Conservation (phyloP, 2,797 vertebrate genomes). For the Chaetodon trifasciatus region DNA sequence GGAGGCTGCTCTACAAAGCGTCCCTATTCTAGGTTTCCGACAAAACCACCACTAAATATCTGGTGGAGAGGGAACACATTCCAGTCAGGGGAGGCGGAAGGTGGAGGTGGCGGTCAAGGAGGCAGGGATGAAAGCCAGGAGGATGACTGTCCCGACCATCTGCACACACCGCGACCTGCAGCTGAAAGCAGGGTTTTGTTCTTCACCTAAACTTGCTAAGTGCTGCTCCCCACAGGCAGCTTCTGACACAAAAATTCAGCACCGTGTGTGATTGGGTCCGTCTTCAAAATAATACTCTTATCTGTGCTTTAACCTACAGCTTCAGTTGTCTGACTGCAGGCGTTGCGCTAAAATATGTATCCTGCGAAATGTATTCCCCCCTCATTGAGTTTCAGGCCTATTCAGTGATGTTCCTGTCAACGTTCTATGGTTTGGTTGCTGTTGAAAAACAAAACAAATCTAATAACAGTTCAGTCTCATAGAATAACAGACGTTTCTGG, state of each 20-base stretch:
- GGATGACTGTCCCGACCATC: constrained; percentile 18
- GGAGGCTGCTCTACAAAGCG: constrained; percentile 36
- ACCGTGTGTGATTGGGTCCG: neutral
- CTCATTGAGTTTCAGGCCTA: neutral
- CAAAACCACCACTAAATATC: constrained; percentile 60
- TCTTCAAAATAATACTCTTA: constrained; percentile 14
- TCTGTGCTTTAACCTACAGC: neutral
- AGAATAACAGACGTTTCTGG: constrained; percentile 36
- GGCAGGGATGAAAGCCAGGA: constrained; percentile 48
- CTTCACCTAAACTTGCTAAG: constrained; percentile 24
- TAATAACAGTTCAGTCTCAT: constrained; percentile 9
- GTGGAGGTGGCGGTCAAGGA: constrained; percentile 56
- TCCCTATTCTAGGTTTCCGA: constrained; percentile 39
- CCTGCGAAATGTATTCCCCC: neutral
- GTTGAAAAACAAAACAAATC: constrained; percentile 37
- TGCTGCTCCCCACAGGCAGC: constrained; percentile 18
- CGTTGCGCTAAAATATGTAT: neutral
- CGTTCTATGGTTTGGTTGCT: neutral
- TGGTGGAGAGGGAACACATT: constrained; percentile 60
- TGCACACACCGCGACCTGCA: neutral
- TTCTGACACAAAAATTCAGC: constrained; percentile 5
- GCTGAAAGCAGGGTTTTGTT: constrained; percentile 31
- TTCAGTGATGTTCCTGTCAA: neutral
- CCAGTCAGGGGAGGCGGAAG: constrained; percentile 40
- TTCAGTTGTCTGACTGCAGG: neutral